These are phyloP conservation scores for Lepetodrilus schrolli DNA, from an alignment of 2,888 invertebrate genomes.

Conservation along the genomic window DNA sequence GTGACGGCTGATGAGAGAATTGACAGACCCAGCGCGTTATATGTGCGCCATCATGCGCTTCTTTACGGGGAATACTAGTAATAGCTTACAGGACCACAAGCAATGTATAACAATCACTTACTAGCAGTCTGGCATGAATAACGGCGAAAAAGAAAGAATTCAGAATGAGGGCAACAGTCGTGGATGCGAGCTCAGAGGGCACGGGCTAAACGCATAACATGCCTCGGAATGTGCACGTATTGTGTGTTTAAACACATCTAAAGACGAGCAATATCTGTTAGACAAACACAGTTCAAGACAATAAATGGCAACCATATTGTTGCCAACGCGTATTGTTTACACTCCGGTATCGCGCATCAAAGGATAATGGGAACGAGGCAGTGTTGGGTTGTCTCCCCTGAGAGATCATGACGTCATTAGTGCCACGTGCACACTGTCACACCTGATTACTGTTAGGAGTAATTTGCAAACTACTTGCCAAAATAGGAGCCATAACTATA, in stretches of 20 bases:
- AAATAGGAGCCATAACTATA: not conserved
- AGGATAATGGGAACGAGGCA: not conserved
- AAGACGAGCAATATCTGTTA: constrained; percentile 22
- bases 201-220: constrained; percentile 23
- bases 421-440: not conserved
- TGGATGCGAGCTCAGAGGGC: not conserved
- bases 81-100: constrained; percentile 19
- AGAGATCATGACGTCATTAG: constrained; percentile 1
- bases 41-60: not conserved
- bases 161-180: not conserved
- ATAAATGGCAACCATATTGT: not conserved
- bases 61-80: not conserved
- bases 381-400: not conserved
- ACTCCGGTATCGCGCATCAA: not conserved
- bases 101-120: constrained; percentile 16
- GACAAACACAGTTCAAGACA: constrained; percentile 7
- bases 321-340: constrained; percentile 8
- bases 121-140: constrained; percentile 10
- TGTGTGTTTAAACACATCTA: constrained; percentile 19
- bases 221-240: not conserved
- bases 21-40: not conserved
- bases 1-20: not conserved
- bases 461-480: not conserved
- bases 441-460: not conserved
- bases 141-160: not conserved